Base-by-base conservation (phyloP, 2,113 vertebrate species). In the Mungos mungo region DNA sequence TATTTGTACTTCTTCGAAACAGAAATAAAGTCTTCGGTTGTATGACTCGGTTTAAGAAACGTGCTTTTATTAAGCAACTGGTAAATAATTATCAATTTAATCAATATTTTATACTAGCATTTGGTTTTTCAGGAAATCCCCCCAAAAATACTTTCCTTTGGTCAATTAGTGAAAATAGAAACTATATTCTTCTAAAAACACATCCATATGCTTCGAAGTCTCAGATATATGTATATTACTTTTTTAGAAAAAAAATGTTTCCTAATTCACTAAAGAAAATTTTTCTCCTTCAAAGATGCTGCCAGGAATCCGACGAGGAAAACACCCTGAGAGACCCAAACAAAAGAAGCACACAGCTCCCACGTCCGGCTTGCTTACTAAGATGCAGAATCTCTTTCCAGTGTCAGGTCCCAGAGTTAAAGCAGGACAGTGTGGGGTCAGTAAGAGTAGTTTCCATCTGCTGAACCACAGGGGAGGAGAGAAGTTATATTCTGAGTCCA, bases 231-330 rank as follows among this genome's bases (percentile, higher is more conserved):
- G 25, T n/a, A 21, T 3, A 82, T 21, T 25, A 5, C 35, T 84
- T 92, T 93, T 89, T 25, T 23, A 23, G 68, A 33, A 16, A 41
- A 91, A 95, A 38, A 83, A 90, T 82, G n/a, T 68, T 89, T 35
- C 86, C 29, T 47, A 88, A 71, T 54, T 52, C 12, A 89, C 21
- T 21, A 96, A 96, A 96, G 35, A 95, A 96, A 97, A 72, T 1
- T 47, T 7, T 13, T 54, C 68, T 97, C 95, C 97, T 96, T 96
- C 72, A 77, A 96, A 97, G 57, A 52, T 12, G 25, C 69, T 83
- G 69, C 18, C 86, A 95, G 72, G 29, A 97, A 90, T 3, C 86
- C 52, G 96, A 85, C 31, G 33, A 95, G 52, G 31, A 95, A 95
- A 95, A 93, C 29, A 5, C 12, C 88, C 52, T 23, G 13, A 63